Conservation (phyloP, 2,113 vertebrate species). For the Eretmochelys imbricata region DNA sequence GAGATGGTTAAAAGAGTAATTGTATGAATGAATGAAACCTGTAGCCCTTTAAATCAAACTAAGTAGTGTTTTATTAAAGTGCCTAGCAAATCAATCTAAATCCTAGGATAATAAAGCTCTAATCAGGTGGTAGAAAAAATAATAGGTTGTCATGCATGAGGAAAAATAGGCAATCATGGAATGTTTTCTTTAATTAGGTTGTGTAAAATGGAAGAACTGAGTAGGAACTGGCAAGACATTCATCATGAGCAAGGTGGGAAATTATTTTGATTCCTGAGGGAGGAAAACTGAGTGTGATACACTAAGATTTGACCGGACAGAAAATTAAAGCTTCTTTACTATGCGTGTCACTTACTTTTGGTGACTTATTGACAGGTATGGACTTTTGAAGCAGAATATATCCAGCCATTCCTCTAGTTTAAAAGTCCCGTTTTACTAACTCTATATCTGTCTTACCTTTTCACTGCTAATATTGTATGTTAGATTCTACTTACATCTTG, state of each 20-base stretch:
- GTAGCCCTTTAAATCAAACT: conserved; percentile 93
- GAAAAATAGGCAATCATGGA: conserved; percentile 99
- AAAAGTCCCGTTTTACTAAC: not conserved
- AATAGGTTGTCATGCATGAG: conserved; percentile 99
- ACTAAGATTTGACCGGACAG: conserved; percentile 81
- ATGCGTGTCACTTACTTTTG: conserved; percentile 62
- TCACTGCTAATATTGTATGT: not conserved
- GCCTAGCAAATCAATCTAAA: conserved; percentile 99
- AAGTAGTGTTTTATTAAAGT: conserved; percentile 99
- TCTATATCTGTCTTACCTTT: conserved; percentile 31
- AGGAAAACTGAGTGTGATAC: conserved; percentile 87
- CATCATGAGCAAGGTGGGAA: conserved; percentile 99
- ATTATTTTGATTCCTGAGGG: conserved; percentile 96
- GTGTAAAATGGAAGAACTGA: conserved; percentile 95
- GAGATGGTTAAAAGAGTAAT: conserved; percentile 90
- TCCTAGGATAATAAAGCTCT: conserved; percentile 99
- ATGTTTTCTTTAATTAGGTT: conserved; percentile 99
- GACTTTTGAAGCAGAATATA: conserved; percentile 21
- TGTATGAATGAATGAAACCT: conserved; percentile 88
- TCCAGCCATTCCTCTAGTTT: not conserved
- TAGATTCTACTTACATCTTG: not conserved
- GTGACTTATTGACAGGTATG: conserved; percentile 72
- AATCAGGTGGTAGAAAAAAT: conserved; percentile 99
- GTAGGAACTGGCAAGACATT: conserved; percentile 93
- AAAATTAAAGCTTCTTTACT: conserved; percentile 77